Base-by-base conservation (phyloP, 2,113 vertebrate species). In the Podarcis raffonei region DNA sequence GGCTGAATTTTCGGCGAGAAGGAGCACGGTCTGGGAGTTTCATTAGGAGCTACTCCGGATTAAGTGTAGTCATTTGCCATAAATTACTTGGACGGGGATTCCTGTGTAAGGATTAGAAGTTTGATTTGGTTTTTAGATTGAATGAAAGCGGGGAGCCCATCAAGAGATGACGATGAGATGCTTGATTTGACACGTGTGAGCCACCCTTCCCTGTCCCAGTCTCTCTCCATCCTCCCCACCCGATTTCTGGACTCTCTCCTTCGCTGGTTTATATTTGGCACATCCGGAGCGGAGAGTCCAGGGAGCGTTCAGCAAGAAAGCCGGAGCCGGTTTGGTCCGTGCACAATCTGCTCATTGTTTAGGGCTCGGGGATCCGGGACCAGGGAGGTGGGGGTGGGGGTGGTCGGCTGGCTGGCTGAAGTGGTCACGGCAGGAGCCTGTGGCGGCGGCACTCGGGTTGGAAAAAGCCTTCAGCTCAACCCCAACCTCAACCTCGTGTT, bases 261-360 rank as follows among this genome's bases (percentile, higher is more conserved):
- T 78, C 79, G 90, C 2, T 62, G 86, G 83, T 89, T 89, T 93
- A 94, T 90, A 90, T 93, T 94, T 87, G 92, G 94, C 84, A 88
- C 95, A 94, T 92, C 93, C 71, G 89, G 93, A 74, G 91, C 86
- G 35, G 87, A 90, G 88, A 88, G 78, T 68, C 81, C 66, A 25
- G 79, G 90, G 23, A 0, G 65, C 81, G 76, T 83, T 76, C 71
- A 83, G 87, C 12, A 78, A 94, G 91, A 89, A 89, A 92, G 90
- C 85, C 25, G 35, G 86, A 72, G 84, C 91, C 92, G 93, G 87
- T 91, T 92, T 87, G 83, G 91, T 66, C 48, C 75, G 92, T 83
- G 91, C 89, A 94, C 89, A 85, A 87, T 91, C 65, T 0, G 85
- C 48, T 86, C 91, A 83, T 89, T 92, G 94, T 94, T 94, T 90